Evolutionary conservation across 2,113 vertebrate genomes (phyloP), one percentile per base, ranked within the genome.

Genomic region (Acrocephalus kingi): DNA sequence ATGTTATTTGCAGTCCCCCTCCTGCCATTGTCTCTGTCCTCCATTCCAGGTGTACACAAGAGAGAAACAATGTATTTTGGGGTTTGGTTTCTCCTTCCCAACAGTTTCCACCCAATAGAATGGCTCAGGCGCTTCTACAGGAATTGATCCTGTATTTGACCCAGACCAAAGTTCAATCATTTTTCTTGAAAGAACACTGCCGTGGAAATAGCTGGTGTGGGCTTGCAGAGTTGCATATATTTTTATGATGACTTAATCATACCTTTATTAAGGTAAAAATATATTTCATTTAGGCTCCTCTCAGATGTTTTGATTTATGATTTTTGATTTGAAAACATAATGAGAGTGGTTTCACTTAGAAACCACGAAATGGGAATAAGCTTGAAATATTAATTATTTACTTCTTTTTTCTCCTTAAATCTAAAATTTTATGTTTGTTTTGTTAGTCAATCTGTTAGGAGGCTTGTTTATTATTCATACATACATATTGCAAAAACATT

Each of bases 31-130:
- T 41, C 10, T 74, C 23, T 84, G 22, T 51, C 25, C 11, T 56
- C 7, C 0, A 0, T 59, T 12, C 2, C 39, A n/a, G 5, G 4
- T 35, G 15, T 59, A 7, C 7, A 61, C n/a, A 35, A 3, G 4
- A 68, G 2, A 45, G 9, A 71, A 12, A 75, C 76, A n/a, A 59
- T 9, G 21, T 3, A 27, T 11, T 64, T 35, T 74, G 18, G 6
- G 8, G 2, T 13, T 58, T 59, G 15, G 10, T 23, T 90, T 62
- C 33, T 67, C 8, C 13, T 59, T 90, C 21, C 23, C 22, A 39
- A 3, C 10, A 35, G 11, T 59, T 92, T 48, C 24, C 16, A 37
- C 24, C 22, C 18, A 39, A 33, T 11, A 9, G 14, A 24, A 24
- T 14, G 16, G 25, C 27, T 92, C 24, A 67, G 39, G 6, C 13